Percentiles rank a stretch among this genome's conserved stretches.
These are phyloP conservation scores for Cryptops parisi DNA, from an alignment of 2,888 invertebrate species.

Conservation along the genomic window DNA sequence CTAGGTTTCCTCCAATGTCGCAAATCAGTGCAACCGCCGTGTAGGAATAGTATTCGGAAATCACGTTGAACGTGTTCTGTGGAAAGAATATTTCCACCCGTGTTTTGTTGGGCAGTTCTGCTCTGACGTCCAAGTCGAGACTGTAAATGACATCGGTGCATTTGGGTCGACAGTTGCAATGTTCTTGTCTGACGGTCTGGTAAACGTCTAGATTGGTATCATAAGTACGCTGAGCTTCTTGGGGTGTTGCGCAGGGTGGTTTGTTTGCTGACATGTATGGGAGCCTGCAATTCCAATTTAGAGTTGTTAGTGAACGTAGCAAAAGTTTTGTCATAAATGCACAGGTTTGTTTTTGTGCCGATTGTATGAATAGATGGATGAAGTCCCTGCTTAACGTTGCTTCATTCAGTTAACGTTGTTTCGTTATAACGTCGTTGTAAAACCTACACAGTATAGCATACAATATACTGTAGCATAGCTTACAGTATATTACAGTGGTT, in stretches of 20 bases:
- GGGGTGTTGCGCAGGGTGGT: background rate
- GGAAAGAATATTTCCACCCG: slow-evolving; percentile 7
- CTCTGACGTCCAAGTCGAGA: slow-evolving; percentile 3
- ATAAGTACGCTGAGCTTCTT: background rate
- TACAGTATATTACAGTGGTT: too few relatives aligned
- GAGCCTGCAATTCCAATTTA: too few relatives aligned
- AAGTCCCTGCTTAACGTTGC: too few relatives aligned
- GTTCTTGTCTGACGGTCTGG: background rate
- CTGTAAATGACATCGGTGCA: background rate
- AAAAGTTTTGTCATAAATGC: too few relatives aligned
- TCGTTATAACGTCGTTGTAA: too few relatives aligned
- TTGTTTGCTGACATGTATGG: slow-evolving; percentile 6
- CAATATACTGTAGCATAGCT: too few relatives aligned
- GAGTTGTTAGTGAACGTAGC: too few relatives aligned
- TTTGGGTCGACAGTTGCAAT: slow-evolving; percentile 1
- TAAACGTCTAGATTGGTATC: slow-evolving; percentile 6
- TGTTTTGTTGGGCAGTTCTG: background rate
- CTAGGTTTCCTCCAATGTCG: slow-evolving; percentile 13
- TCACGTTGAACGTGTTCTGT: background rate
- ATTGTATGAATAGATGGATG: too few relatives aligned
- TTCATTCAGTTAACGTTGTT: too few relatives aligned
- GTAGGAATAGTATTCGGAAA: slow-evolving; percentile 4
- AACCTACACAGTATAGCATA: too few relatives aligned
- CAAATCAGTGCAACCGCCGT: slow-evolving; percentile 2
- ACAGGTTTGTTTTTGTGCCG: too few relatives aligned